phyloP scores from a whole-genome alignment of 2,797 vertebrate genomes.

The Oreochromis grahami region DNA sequence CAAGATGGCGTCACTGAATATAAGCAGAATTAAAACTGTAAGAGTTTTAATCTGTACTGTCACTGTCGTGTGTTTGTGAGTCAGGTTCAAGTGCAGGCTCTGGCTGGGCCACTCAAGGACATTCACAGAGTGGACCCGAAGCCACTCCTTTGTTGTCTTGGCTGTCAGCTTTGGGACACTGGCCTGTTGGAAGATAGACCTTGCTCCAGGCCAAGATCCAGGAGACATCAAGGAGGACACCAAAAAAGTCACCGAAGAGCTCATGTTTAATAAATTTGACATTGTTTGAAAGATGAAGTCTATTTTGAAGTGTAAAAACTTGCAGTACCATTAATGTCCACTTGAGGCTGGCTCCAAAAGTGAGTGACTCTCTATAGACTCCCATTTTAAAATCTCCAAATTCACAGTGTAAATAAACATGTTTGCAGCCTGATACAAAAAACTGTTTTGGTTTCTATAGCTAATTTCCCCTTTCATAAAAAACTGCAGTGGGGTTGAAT shows the following conservation, averaged over 20 bases:
- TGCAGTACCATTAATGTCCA: neutral
- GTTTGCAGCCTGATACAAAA: neutral
- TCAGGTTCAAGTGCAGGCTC: neutral
- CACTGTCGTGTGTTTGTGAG: neutral
- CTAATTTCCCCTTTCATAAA: neutral
- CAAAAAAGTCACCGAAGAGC: neutral
- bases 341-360: neutral
- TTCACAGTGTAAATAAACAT: neutral
- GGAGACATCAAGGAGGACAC: neutral
- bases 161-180: neutral
- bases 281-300: neutral
- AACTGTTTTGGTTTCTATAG: neutral
- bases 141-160: neutral
- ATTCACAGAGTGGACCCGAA: too few species aligned
- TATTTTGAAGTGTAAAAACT: neutral
- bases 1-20: neutral
- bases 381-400: neutral
- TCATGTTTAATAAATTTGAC: neutral
- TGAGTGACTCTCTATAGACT: neutral
- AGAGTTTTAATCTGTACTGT: neutral
- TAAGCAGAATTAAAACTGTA: neutral
- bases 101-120: too few species aligned
- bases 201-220: neutral
- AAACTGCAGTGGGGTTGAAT: neutral
- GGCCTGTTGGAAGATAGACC: neutral